A percentile compares a stretch with the other conserved stretches of the same genome.
Evolutionary conservation across 2,888 invertebrate species (phyloP).

Genomic region (Laspeyria flexula): DNA sequence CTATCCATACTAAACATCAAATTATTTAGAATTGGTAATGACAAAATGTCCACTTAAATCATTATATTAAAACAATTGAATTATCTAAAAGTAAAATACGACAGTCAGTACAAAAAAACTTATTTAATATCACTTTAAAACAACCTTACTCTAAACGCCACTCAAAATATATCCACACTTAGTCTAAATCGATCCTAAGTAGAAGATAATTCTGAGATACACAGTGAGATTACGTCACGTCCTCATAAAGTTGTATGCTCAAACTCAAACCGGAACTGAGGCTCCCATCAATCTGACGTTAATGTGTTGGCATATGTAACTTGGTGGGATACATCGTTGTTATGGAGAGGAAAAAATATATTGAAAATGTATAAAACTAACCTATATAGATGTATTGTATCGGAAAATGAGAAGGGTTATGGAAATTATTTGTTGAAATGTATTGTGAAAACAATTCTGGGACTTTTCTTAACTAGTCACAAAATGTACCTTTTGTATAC

Average conservation of each 20-base stretch:
- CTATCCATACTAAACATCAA: too few species aligned
- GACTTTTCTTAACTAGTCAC: too few species aligned
- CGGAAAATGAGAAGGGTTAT: slow-evolving; percentile 7
- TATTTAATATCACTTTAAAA: too few species aligned
- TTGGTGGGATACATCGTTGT: slow-evolving; percentile 35
- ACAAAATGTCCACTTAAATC: too few species aligned
- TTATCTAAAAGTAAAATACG: too few species aligned
- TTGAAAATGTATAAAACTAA: slow-evolving; percentile 15
- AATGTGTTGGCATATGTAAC: slow-evolving; percentile 48
- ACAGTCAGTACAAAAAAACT: too few species aligned
- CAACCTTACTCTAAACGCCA: not conserved
- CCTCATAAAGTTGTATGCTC: slow-evolving; percentile 49
- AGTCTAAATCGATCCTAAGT: slow-evolving; percentile 33
- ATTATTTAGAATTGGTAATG: too few species aligned
- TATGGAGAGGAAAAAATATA: slow-evolving; percentile 29
- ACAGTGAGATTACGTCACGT: slow-evolving; percentile 52
- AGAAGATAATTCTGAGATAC: slow-evolving; percentile 45
- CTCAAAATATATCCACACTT: slow-evolving; percentile 15
- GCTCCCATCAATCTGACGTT: slow-evolving; percentile 52
- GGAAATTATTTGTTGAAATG: slow-evolving; percentile 3
- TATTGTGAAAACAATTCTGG: not conserved
- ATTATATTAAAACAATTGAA: too few species aligned
- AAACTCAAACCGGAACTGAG: slow-evolving; percentile 59
- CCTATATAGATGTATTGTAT: slow-evolving; percentile 10
- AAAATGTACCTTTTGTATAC: too few species aligned